These are phyloP conservation scores for Bombus impatiens DNA, from an alignment of 1,140 invertebrate species.

Conservation along the genomic window DNA sequence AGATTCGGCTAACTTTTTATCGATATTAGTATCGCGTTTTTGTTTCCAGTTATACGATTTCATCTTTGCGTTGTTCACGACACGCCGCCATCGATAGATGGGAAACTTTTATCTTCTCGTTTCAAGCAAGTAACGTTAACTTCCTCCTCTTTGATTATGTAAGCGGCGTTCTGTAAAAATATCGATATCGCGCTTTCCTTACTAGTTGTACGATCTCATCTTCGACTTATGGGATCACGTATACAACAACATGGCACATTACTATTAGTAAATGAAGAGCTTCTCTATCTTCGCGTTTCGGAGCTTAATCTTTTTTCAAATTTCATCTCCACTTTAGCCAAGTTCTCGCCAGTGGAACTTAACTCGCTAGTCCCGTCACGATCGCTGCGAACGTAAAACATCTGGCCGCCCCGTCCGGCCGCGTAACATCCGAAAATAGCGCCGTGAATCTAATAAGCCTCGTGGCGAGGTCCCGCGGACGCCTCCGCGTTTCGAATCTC, in stretches of 20 bases:
- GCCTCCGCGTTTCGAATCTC: constrained; percentile 17
- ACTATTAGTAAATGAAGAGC: not conserved
- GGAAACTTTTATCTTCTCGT: too few species aligned
- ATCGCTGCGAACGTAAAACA: constrained; percentile 36
- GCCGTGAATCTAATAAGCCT: constrained; percentile 35
- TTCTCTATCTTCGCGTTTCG: not conserved
- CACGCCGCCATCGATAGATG: not conserved
- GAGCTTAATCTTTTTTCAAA: not conserved
- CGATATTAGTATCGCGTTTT: not conserved
- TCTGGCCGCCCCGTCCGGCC: constrained; percentile 33
- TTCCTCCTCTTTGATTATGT: too few species aligned
- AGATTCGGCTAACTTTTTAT: not conserved
- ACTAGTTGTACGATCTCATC: too few species aligned
- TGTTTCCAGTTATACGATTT: not conserved
- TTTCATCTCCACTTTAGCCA: too few species aligned
- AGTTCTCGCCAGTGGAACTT: not conserved
- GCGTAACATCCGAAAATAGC: constrained; percentile 47
- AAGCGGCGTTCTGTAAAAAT: too few species aligned
- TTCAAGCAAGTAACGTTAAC: too few species aligned
- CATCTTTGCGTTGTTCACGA: not conserved
- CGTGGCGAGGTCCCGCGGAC: not conserved
- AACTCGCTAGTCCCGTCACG: constrained; percentile 20
- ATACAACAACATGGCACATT: not conserved
- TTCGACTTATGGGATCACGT: too few species aligned
- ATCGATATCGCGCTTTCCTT: too few species aligned